A percentile compares a stretch with the other conserved stretches of the same genome.
These are phyloP conservation scores for Pseudorasbora parva DNA, from an alignment of 2,113 vertebrate genomes.

Conservation along the genomic window DNA sequence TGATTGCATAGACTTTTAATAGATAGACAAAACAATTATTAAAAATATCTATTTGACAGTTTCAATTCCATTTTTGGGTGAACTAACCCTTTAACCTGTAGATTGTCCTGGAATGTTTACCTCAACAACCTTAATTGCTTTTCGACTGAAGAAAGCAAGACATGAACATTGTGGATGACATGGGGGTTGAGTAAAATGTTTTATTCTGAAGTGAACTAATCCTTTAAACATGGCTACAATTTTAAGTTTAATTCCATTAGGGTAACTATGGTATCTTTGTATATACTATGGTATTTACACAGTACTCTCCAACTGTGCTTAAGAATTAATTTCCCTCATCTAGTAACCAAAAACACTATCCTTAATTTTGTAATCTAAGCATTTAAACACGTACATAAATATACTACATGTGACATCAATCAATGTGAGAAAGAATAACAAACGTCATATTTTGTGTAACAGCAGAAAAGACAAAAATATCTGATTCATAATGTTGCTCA, in stretches of 20 bases:
- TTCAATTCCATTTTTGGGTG: too few relatives aligned
- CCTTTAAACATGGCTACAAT: neutral
- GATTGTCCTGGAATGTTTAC: too few relatives aligned
- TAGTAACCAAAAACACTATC: neutral
- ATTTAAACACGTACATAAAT: neutral
- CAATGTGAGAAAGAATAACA: neutral
- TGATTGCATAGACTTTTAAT: too few relatives aligned
- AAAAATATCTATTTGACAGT: too few relatives aligned
- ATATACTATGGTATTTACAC: neutral
- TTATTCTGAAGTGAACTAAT: too few relatives aligned
- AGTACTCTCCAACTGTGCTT: neutral
- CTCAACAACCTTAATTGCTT: too few relatives aligned
- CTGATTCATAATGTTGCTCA: conserved; percentile 60
- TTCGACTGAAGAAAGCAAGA: too few relatives aligned
- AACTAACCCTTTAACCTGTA: too few relatives aligned
- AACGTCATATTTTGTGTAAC: neutral
- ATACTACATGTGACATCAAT: neutral
- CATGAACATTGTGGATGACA: too few relatives aligned
- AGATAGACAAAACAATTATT: too few relatives aligned
- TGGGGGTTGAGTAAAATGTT: too few relatives aligned
- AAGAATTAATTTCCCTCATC: neutral
- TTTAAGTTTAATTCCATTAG: neutral
- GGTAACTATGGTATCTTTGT: neutral
- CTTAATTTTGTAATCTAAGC: neutral
- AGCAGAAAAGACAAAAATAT: neutral